Evolutionary conservation across 2,888 invertebrate species (phyloP).

Genomic region (Bruchidius siliquastri): DNA sequence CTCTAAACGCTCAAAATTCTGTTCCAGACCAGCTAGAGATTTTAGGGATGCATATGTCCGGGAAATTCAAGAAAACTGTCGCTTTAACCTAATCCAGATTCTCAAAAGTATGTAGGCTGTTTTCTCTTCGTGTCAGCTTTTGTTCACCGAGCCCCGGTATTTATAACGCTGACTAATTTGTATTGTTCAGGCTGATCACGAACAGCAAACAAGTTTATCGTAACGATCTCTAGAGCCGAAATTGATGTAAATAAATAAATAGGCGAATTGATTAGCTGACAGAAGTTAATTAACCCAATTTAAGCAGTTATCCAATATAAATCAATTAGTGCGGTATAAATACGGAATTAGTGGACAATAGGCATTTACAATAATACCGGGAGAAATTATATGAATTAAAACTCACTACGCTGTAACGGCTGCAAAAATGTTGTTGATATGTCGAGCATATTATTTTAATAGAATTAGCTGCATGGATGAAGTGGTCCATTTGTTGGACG

Average conservation of each 20-base stretch:
- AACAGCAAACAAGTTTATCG: neutral
- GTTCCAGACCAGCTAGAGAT: too few species aligned
- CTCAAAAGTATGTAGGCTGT: too few species aligned
- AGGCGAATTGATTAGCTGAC: neutral
- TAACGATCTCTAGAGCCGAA: neutral
- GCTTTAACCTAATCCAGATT: too few species aligned
- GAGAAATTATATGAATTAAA: neutral
- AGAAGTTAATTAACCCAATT: neutral
- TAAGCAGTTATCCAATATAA: neutral
- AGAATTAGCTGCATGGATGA: too few species aligned
- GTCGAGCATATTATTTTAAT: too few species aligned
- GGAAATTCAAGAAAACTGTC: too few species aligned
- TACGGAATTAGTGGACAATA: neutral
- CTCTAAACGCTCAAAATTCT: too few species aligned
- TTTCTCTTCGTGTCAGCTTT: neutral
- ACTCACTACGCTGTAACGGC: neutral
- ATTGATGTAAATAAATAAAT: neutral
- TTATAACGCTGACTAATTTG: neutral
- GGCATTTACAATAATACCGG: neutral
- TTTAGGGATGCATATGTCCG: too few species aligned
- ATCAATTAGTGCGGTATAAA: neutral
- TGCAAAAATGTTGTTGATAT: neutral
- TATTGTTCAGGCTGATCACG: neutral
- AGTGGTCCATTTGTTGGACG: too few species aligned
- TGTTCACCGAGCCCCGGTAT: neutral